A percentile compares a stretch with the other conserved stretches of the same genome.
These are phyloP conservation scores for Podilymbus podiceps DNA, from an alignment of 2,113 vertebrate genomes.

Conservation along the genomic window DNA sequence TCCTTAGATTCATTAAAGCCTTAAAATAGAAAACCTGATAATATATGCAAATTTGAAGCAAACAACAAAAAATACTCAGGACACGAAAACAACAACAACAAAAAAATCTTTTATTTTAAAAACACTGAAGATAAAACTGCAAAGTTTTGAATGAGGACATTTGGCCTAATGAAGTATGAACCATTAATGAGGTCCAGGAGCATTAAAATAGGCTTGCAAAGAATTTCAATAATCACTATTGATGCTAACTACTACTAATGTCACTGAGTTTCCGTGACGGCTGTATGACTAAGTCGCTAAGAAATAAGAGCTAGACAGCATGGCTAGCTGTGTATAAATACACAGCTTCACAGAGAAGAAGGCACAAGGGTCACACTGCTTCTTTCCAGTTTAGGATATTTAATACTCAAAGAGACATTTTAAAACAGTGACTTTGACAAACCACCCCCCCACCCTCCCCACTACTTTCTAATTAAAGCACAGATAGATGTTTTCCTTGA, in stretches of 20 bases:
- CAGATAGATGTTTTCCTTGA: neutral
- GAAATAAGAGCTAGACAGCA: neutral
- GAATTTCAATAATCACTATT: slow-evolving; percentile 23
- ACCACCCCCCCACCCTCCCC: neutral
- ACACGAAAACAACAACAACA: neutral
- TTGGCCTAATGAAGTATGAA: slow-evolving; percentile 19
- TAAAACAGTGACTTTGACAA: neutral
- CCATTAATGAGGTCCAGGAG: slow-evolving; percentile 15
- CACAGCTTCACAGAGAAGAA: neutral
- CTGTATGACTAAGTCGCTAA: neutral
- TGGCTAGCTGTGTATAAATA: neutral
- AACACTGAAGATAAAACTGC: neutral
- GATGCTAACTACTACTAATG: neutral
- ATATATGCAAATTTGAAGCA: neutral
- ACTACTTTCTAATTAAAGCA: slow-evolving; percentile 13
- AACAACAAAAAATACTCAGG: neutral
- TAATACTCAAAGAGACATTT: neutral
- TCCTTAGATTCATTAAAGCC: neutral
- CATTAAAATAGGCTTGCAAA: slow-evolving; percentile 4
- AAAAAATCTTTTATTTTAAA: neutral
- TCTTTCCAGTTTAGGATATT: neutral
- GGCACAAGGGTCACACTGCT: neutral
- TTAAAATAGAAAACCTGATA: neutral
- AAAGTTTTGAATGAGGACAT: neutral
- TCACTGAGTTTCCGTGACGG: neutral